Conservation (phyloP, 1,140 invertebrate species). For the Caerostris darwini region DNA sequence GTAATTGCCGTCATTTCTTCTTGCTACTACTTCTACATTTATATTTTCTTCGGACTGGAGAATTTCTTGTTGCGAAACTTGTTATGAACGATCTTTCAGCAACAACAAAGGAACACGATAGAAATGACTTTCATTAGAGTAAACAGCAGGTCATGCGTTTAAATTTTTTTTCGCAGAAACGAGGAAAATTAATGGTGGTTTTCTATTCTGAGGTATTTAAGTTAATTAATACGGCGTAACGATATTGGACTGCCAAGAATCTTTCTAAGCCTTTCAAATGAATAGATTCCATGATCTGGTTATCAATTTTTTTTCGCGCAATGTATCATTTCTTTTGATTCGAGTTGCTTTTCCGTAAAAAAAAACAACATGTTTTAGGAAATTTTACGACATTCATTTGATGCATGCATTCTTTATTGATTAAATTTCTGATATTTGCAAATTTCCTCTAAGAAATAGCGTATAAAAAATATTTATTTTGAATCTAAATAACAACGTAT, state of each 20-base stretch:
- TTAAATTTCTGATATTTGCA: no score
- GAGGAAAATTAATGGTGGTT: conserved; percentile 48
- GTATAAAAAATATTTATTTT: no score
- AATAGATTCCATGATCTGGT: neutral
- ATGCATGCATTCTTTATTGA: no score
- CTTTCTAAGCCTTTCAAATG: conserved; percentile 19
- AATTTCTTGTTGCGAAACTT: neutral
- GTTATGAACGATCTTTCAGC: conserved; percentile 42
- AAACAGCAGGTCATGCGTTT: conserved; percentile 50
- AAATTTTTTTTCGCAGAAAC: conserved; percentile 42
- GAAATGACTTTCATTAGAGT: conserved; percentile 51
- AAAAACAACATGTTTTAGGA: no score
- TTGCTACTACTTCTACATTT: neutral
- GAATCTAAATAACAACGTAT: no score
- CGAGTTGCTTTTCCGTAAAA: no score
- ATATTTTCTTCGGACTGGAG: neutral
- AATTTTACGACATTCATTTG: no score
- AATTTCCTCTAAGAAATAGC: no score
- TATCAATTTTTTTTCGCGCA: neutral
- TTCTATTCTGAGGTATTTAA: conserved; percentile 36
- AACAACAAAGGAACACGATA: conserved; percentile 25
- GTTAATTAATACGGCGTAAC: conserved; percentile 48
- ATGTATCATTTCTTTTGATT: no score
- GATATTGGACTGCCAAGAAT: conserved; percentile 34
- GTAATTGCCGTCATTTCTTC: conserved; percentile 19